Percentiles rank a stretch among this genome's conserved stretches.
These are phyloP conservation scores for Parascotia fuliginaria DNA, from an alignment of 2,888 invertebrate genomes.

Conservation along the genomic window DNA sequence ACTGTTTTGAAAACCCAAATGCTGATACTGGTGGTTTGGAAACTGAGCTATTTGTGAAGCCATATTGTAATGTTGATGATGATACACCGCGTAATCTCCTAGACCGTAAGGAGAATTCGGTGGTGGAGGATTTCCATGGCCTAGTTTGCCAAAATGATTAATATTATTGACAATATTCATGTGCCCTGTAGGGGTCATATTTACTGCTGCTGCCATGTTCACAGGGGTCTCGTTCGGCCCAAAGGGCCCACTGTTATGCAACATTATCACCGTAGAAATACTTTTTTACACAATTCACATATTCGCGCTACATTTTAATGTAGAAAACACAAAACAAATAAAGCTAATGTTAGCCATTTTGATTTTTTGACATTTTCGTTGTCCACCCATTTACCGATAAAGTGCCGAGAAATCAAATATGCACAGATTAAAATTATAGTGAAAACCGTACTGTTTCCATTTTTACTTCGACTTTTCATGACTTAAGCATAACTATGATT, in stretches of 20 bases:
- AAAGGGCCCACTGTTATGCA: slow-evolving; percentile 73
- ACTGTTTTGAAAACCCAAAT: slow-evolving; percentile 50
- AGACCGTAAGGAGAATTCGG: slow-evolving; percentile 55
- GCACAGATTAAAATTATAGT: slow-evolving; percentile 11
- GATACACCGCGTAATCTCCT: slow-evolving; percentile 59
- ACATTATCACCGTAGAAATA: slow-evolving; percentile 54
- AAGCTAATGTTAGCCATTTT: slow-evolving; percentile 68
- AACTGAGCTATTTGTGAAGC: slow-evolving; percentile 55
- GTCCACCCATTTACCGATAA: slow-evolving; percentile 40
- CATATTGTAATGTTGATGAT: slow-evolving; percentile 52
- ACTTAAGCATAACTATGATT: no score
- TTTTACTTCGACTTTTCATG: no score
- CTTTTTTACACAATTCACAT: slow-evolving; percentile 32
- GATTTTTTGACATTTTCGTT: slow-evolving; percentile 54
- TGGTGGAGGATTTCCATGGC: slow-evolving; percentile 53
- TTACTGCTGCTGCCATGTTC: slow-evolving; percentile 63
- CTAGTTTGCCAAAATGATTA: slow-evolving; percentile 63
- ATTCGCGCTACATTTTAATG: slow-evolving; percentile 43
- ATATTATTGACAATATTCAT: slow-evolving; percentile 63
- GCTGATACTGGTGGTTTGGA: slow-evolving; percentile 60
- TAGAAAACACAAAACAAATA: slow-evolving; percentile 63
- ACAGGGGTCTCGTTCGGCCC: slow-evolving; percentile 68
- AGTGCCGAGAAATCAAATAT: slow-evolving; percentile 22
- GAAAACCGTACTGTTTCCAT: background rate
- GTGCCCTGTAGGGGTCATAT: slow-evolving; percentile 56